Evolutionary conservation across 1,140 invertebrate genomes (phyloP).

Genomic region (Homalodisca vitripennis): DNA sequence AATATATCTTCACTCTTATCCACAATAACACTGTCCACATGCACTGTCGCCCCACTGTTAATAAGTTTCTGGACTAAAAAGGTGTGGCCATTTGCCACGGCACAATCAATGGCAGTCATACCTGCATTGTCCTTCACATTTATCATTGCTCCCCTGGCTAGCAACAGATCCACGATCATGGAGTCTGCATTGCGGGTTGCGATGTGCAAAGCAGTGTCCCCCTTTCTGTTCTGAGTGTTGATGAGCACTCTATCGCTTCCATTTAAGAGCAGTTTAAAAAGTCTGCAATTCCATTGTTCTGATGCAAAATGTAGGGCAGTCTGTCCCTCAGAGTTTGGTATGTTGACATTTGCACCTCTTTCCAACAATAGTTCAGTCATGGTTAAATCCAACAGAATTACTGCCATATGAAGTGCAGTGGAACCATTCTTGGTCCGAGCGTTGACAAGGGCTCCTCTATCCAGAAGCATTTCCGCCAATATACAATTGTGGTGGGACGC

Average conservation of each 20-base stretch:
- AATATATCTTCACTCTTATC: no score
- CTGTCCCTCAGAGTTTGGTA: not conserved
- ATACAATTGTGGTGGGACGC: not conserved
- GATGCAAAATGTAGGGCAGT: not conserved
- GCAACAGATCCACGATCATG: not conserved
- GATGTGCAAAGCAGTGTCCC: not conserved
- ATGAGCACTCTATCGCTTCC: no score
- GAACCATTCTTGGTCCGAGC: not conserved
- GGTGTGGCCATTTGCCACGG: not conserved
- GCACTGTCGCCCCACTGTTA: not conserved
- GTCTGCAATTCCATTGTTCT: not conserved
- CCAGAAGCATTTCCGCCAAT: not conserved
- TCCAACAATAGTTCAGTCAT: not conserved
- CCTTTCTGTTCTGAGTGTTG: no score
- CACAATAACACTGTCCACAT: not conserved
- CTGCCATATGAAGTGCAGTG: not conserved
- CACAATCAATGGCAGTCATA: not conserved
- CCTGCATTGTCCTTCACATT: not conserved
- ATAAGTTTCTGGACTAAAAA: not conserved
- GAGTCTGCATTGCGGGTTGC: not conserved
- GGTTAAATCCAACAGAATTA: not conserved
- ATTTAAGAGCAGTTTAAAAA: no score
- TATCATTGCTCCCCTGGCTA: not conserved
- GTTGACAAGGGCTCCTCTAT: not conserved
- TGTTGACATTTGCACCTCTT: not conserved